phyloP scores from a whole-genome alignment of 2,888 invertebrate species.

The Teleogryllus oceanicus region DNA sequence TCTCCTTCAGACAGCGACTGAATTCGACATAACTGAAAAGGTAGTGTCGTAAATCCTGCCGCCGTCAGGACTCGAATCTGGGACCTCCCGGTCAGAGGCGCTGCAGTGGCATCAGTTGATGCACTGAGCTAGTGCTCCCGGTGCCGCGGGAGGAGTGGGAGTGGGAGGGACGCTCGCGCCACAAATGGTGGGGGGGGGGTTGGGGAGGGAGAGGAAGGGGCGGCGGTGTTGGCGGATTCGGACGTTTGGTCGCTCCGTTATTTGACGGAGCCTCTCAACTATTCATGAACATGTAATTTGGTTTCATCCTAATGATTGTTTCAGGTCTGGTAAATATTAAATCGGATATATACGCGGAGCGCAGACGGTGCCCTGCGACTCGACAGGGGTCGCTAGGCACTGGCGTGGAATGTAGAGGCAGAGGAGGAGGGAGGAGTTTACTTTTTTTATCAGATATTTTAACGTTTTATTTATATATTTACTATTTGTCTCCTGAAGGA shows the following conservation, averaged over 20 bases:
- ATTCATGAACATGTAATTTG: constrained; percentile 2
- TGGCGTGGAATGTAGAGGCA: background rate
- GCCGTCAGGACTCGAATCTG: too few species aligned
- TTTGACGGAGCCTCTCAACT: background rate
- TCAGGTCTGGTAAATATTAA: constrained; percentile 2
- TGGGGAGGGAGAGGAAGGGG: background rate
- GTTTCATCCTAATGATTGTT: constrained; percentile 18
- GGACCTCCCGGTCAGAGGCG: too few species aligned
- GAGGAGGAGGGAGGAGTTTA: background rate
- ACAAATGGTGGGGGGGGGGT: background rate
- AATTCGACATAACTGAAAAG: too few species aligned
- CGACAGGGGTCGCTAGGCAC: background rate
- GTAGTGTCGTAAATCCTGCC: too few species aligned
- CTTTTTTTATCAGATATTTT: too few species aligned
- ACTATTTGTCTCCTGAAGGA: too few species aligned
- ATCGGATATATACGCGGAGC: background rate
- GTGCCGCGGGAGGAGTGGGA: too few species aligned
- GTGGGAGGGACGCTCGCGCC: too few species aligned
- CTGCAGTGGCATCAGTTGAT: too few species aligned
- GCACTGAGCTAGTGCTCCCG: too few species aligned
- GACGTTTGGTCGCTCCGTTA: constrained; percentile 1
- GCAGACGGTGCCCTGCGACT: background rate
- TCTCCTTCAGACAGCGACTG: too few species aligned
- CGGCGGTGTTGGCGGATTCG: background rate
- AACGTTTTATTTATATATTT: too few species aligned